Conservation (phyloP, 2,888 invertebrate species). For the Piscicola geometra region DNA sequence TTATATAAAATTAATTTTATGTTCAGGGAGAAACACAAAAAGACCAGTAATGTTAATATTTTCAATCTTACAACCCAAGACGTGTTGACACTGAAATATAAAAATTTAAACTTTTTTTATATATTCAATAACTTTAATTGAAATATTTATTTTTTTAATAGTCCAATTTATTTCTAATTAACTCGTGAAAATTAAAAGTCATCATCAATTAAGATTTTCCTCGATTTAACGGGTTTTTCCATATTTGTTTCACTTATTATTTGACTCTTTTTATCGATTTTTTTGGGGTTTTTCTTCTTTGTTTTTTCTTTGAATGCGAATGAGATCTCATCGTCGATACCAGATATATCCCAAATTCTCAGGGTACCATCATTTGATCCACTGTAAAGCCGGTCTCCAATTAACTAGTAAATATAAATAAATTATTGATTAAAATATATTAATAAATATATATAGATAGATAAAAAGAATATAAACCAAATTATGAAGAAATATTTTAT, state of each 20-base stretch:
- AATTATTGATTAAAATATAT: too few relatives aligned
- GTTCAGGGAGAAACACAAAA: background rate
- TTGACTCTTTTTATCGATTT: background rate
- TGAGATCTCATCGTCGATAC: slow-evolving; percentile 47
- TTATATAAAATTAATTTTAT: too few relatives aligned
- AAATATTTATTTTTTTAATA: too few relatives aligned
- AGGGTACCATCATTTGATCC: slow-evolving; percentile 56
- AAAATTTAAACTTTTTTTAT: background rate
- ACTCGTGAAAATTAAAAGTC: too few relatives aligned
- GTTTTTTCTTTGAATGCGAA: slow-evolving; percentile 23
- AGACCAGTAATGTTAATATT: slow-evolving; percentile 7
- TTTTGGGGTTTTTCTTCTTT: slow-evolving; percentile 5
- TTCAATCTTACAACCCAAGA: background rate
- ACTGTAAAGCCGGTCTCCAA: slow-evolving; percentile 55
- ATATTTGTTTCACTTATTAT: background rate
- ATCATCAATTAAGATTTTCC: background rate
- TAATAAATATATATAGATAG: too few relatives aligned
- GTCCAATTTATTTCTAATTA: too few relatives aligned
- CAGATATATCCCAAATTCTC: slow-evolving; percentile 56
- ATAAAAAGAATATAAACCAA: too few relatives aligned
- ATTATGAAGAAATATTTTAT: too few relatives aligned
- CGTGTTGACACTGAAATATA: background rate
- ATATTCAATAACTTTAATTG: too few relatives aligned
- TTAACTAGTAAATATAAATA: slow-evolving; percentile 47
- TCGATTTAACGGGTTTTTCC: background rate